Percentiles rank a stretch among this genome's conserved stretches.
Conservation (phyloP, 2,113 vertebrate genomes). For the Leuciscus idus region DNA sequence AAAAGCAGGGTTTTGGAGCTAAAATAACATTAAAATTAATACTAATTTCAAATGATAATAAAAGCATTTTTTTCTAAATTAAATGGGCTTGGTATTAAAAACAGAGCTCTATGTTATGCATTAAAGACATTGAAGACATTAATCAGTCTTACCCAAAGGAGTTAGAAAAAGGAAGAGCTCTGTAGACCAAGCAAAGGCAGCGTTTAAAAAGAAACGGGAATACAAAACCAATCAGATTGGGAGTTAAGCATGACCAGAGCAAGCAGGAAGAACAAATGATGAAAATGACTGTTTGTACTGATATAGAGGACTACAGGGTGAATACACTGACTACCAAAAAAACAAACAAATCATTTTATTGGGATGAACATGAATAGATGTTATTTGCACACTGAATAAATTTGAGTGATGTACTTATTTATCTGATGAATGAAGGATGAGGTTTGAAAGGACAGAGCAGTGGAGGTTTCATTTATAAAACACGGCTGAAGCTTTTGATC, state of each 20-base stretch:
- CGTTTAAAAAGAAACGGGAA: constrained; percentile 65
- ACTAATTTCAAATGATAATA: neutral
- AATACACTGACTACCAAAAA: neutral
- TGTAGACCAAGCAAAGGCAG: constrained; percentile 77
- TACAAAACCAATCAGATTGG: constrained; percentile 60
- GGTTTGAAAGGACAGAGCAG: neutral
- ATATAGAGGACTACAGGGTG: neutral
- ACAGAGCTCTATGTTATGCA: constrained; percentile 14
- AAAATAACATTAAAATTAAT: constrained; percentile 24
- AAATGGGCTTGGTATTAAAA: neutral
- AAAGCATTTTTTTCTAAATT: neutral
- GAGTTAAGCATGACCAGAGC: constrained; percentile 33
- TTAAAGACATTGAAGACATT: neutral
- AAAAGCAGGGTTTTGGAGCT: neutral
- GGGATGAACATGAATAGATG: neutral
- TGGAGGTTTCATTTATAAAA: neutral
- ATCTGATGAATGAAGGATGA: neutral
- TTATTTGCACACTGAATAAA: neutral
- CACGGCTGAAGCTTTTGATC: neutral
- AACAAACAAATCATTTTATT: neutral
- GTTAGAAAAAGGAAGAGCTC: constrained; percentile 93
- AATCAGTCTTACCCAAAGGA: constrained; percentile 92
- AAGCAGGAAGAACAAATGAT: constrained; percentile 28
- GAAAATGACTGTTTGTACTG: neutral
- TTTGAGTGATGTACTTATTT: neutral